These are phyloP conservation scores for Eristalinus sepulchralis DNA, from an alignment of 2,888 invertebrate species.

Conservation along the genomic window DNA sequence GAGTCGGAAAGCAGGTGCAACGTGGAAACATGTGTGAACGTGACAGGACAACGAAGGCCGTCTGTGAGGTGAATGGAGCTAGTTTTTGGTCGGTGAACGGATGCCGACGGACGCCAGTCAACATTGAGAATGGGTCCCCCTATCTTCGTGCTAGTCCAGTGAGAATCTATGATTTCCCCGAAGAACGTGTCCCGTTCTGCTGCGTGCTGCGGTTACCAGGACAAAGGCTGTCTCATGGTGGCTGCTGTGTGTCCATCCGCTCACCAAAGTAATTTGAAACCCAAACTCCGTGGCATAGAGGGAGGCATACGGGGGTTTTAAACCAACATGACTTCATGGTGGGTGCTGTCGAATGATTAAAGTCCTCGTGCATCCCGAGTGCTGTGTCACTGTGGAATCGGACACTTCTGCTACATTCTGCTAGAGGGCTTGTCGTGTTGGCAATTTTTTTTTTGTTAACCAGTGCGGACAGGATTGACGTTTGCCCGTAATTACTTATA, in stretches of 20 bases:
- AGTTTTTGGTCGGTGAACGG: not conserved
- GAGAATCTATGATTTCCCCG: slow-evolving; percentile 31
- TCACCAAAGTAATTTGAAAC: slow-evolving; percentile 5
- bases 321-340: not conserved
- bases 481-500: slow-evolving; percentile 1
- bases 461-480: not conserved
- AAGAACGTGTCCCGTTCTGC: slow-evolving; percentile 3
- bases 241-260: not conserved
- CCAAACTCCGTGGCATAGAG: not conserved
- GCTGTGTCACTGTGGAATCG: not conserved
- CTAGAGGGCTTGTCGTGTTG: not conserved
- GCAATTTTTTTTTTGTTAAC: not conserved
- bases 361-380: not conserved
- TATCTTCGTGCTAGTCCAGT: slow-evolving; percentile 4
- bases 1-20: not conserved
- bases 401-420: not conserved
- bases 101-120: not conserved
- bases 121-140: not conserved
- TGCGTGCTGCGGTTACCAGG: slow-evolving; percentile 46
- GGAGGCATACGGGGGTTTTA: not conserved
- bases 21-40: not conserved
- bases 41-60: not conserved
- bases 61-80: not conserved
- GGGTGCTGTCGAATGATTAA: not conserved
- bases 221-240: not conserved